phyloP scores from a whole-genome alignment of 2,113 vertebrate genomes.

The Tragelaphus imberbis region DNA sequence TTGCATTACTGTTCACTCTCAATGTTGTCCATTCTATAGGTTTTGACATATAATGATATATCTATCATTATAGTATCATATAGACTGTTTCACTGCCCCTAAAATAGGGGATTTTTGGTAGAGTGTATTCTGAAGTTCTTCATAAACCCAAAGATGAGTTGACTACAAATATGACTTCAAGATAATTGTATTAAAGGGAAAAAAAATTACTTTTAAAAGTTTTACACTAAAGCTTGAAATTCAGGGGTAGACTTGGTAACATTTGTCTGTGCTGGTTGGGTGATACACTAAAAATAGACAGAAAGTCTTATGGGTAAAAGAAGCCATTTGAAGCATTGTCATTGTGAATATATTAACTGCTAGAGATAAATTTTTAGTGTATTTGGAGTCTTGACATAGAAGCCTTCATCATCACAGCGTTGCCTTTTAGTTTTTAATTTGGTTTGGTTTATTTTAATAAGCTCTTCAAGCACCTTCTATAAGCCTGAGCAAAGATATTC shows the following conservation, averaged over 20 bases:
- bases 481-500: slow-evolving; percentile 42
- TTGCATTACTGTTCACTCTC: neutral
- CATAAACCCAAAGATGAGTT: neutral
- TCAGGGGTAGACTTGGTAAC: neutral
- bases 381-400: slow-evolving; percentile 38
- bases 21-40: neutral
- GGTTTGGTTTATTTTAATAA: slow-evolving; percentile 37
- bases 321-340: neutral
- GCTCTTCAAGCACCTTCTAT: slow-evolving; percentile 50
- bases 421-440: slow-evolving; percentile 43
- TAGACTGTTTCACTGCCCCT: neutral
- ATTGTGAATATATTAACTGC: slow-evolving; percentile 25
- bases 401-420: slow-evolving; percentile 3
- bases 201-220: neutral
- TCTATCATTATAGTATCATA: neutral
- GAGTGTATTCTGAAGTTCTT: neutral
- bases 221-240: slow-evolving; percentile 10
- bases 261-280: neutral
- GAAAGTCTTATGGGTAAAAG: neutral
- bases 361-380: slow-evolving; percentile 35
- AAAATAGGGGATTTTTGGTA: neutral
- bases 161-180: neutral
- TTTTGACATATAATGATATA: neutral
- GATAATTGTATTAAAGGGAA: slow-evolving; percentile 12
- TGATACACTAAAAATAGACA: neutral